Evolutionary conservation across 2,797 vertebrate genomes (phyloP), one percentile per base, ranked within the genome.

Genomic region (Galago senegalensis): DNA sequence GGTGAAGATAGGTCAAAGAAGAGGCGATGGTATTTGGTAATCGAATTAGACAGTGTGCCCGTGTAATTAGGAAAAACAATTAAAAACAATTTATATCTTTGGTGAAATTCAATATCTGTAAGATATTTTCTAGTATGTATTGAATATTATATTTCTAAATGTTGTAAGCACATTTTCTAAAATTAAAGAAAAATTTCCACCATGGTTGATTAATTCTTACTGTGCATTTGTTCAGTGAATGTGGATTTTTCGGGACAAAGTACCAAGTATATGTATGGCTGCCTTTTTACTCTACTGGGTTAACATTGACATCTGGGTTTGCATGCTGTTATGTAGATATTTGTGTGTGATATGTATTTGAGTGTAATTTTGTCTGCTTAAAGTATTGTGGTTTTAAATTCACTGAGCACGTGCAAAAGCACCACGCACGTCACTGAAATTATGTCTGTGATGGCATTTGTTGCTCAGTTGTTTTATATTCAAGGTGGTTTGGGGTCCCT

Each of bases 1-100:
- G 92, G 81, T 88, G 46, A 98, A 96, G 98, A 93, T 93, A 81
- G 92, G 93, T 91, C 94, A 97, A 96, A 97, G 96, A 97, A 93
- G 94, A 94, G 73, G 61, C 92, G 95, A 94, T 97, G 75, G 60
- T 77, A 85, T 94, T 97, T 86, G 79, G 94, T 98, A 97, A 98
- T 97, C 3, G 49, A 92, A 95, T 81, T 92, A 93, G 94, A 89
- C 90, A 81, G 49, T 46, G 43, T 85, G 76, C 58, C 31, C 87
- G 10, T 73, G 63, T 86, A 58, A 65, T 80, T 82, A 72, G 7
- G 40, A 79, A 65, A 81, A 94, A 86, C 86, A 46, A 2, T 46
- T 13, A 49, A 5, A 25, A n/a, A 12, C 2, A 43, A 12, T 43
- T 80, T 70, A 13, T 25, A 17, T 87, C 61, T 93, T 79, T 93